phyloP scores from a whole-genome alignment of 2,888 invertebrate genomes.

The Archips crataeganus region DNA sequence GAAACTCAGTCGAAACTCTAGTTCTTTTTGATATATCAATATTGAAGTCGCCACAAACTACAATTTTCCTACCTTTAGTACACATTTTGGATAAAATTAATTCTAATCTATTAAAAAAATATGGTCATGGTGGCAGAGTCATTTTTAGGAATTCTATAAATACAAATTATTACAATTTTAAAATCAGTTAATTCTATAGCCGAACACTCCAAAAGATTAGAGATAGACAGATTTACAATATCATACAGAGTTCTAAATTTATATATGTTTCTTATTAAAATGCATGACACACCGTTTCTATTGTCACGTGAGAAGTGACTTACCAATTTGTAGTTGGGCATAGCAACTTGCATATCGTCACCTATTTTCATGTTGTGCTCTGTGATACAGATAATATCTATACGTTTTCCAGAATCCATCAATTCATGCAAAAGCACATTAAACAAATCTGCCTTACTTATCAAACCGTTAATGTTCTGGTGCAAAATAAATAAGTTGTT shows the following conservation, averaged over 20 bases:
- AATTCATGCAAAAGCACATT: too few species aligned
- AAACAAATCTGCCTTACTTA: too few species aligned
- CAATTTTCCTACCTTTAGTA: conserved; percentile 16
- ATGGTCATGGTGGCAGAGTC: neutral
- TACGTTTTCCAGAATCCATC: too few species aligned
- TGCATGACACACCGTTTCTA: neutral
- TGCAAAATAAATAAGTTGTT: too few species aligned
- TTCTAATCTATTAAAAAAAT: neutral
- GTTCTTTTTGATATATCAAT: conserved; percentile 13
- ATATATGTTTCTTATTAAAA: neutral
- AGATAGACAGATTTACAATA: neutral
- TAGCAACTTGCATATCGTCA: neutral
- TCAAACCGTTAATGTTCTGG: too few species aligned
- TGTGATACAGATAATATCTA: neutral
- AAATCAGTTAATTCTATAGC: conserved; percentile 3
- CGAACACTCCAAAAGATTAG: conserved; percentile 1
- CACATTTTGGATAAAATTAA: conserved; percentile 3
- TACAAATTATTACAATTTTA: conserved; percentile 2
- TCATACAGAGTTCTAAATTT: neutral
- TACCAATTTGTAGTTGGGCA: neutral
- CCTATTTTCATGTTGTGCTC: neutral
- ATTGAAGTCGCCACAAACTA: conserved; percentile 35
- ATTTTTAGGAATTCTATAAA: conserved; percentile 11
- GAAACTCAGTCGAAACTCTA: too few species aligned
- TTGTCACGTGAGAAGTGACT: neutral